Evolutionary conservation across 2,888 invertebrate species (phyloP), one percentile per base, ranked within the genome.

Genomic region (Petrophora chlorosata): DNA sequence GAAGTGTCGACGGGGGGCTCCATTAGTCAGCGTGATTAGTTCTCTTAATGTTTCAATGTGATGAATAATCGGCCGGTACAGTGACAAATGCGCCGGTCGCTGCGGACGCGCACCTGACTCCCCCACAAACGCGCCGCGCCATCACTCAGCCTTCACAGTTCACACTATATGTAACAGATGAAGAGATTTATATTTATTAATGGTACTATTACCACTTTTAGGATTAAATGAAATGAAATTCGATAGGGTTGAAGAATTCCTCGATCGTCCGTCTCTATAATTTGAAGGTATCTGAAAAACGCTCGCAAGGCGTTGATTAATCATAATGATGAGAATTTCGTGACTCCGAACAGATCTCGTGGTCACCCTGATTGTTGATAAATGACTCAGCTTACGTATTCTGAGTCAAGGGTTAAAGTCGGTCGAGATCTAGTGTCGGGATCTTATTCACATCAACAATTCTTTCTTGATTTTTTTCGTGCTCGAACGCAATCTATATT

Each of bases 21-120:
- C 89, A 89, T 90, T 89, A 89, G 90, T 89, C 84, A 86, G 78
- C 75, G 79, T 89, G 89, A 90, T 90, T 89, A 89, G 87, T 85
- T 89, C 82, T 79, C 79, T 85, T 88, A 89, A 90, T 88, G 88
- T 87, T 86, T 86, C 89, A 88, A 88, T 88, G 87, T 85, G 85
- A 90, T 90, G 88, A 90, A 87, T 88, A 88, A 89, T 89, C 82
- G 78, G 82, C 74, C 76, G 78, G 70, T 75, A 89, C 90, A 90
- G 86, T 89, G 90, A 90, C 90, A 89, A 89, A 90, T 90, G 89
- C 70, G 70, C 72, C 73, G 73, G 71, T 67, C 75, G 74, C 67
- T 76, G 86, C 85, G 84, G 83, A 76, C 73, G 81, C 86, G 85
- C 88, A 87, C 85, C 87, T 86, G 85, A 79, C 76, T 71, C 72